Conservation (phyloP, 1,140 invertebrate species). For the Bombyx mandarina region DNA sequence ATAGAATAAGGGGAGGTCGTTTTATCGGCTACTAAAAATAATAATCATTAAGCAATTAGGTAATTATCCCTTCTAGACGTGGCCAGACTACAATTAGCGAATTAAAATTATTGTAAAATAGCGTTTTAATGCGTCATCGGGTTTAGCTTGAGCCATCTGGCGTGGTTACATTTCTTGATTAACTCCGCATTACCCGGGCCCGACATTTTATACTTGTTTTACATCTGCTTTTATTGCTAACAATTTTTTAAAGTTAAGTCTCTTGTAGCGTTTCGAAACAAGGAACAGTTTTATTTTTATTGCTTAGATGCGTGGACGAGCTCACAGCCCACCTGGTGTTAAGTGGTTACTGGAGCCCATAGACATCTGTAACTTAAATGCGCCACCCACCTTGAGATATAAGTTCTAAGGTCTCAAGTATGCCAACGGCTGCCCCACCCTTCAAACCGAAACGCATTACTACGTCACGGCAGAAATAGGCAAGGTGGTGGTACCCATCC, state of each 20-base stretch:
- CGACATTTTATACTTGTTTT: constrained; percentile 4
- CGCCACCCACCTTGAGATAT: too few species aligned
- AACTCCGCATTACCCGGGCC: constrained; percentile 9
- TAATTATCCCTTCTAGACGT: constrained; percentile 32
- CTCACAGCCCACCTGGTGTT: too few species aligned
- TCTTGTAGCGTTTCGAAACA: too few species aligned
- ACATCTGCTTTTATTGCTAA: constrained; percentile 5
- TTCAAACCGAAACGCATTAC: too few species aligned
- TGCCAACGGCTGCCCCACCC: too few species aligned
- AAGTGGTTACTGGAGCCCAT: too few species aligned
- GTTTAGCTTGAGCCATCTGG: constrained; percentile 35
- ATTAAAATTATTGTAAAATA: constrained; percentile 50
- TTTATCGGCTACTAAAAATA: constrained; percentile 30
- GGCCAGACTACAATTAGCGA: constrained; percentile 32
- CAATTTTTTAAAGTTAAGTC: not conserved
- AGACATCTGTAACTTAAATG: too few species aligned
- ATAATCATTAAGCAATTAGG: constrained; percentile 43
- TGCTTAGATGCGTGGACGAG: too few species aligned
- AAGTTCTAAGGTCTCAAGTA: too few species aligned
- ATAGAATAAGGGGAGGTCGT: constrained; percentile 7
- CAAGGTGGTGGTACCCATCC: too few species aligned
- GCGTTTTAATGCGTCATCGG: constrained; percentile 26
- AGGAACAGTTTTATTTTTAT: too few species aligned
- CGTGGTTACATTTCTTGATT: constrained; percentile 17
- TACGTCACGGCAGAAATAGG: too few species aligned